phyloP scores from a whole-genome alignment of 2,797 vertebrate genomes.

The Hyperoplus lanceolatus region DNA sequence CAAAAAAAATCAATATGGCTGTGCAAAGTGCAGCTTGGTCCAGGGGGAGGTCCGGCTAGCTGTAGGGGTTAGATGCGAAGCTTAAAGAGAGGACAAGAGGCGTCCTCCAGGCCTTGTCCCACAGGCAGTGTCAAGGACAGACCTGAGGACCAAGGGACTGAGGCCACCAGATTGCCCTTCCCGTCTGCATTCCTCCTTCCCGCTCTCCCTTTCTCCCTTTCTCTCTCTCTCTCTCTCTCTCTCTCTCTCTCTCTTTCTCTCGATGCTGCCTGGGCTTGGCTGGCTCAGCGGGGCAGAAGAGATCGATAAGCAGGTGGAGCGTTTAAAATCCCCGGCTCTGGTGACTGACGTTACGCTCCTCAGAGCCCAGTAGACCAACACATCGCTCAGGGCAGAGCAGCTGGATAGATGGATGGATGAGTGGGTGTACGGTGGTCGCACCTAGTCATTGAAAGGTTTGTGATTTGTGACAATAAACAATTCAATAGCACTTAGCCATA shows the following conservation, averaged over 20 bases:
- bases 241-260: constrained; percentile 57
- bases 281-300: constrained; percentile 73
- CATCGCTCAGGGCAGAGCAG: constrained; percentile 62
- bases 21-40: constrained; percentile 86
- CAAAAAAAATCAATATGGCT: constrained; percentile 86
- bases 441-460: constrained; percentile 77
- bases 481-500: constrained; percentile 81
- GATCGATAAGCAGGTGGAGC: constrained; percentile 89
- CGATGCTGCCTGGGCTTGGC: constrained; percentile 57
- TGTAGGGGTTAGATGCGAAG: constrained; percentile 64
- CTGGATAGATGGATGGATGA: constrained; percentile 47
- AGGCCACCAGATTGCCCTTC: constrained; percentile 62
- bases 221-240: constrained; percentile 61
- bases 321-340: constrained; percentile 85
- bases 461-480: constrained; percentile 82
- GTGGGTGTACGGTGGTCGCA: constrained; percentile 45
- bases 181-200: constrained; percentile 38
- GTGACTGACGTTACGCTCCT: constrained; percentile 81
- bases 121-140: constrained; percentile 86
- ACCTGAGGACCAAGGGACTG: constrained; percentile 79
- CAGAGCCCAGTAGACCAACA: constrained; percentile 68
- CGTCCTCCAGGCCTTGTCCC: constrained; percentile 79
- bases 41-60: constrained; percentile 70
- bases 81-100: constrained; percentile 69
- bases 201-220: constrained; percentile 38